Evolutionary conservation across 2,113 vertebrate species (phyloP).

Genomic region (Gnathonemus longibarbis): DNA sequence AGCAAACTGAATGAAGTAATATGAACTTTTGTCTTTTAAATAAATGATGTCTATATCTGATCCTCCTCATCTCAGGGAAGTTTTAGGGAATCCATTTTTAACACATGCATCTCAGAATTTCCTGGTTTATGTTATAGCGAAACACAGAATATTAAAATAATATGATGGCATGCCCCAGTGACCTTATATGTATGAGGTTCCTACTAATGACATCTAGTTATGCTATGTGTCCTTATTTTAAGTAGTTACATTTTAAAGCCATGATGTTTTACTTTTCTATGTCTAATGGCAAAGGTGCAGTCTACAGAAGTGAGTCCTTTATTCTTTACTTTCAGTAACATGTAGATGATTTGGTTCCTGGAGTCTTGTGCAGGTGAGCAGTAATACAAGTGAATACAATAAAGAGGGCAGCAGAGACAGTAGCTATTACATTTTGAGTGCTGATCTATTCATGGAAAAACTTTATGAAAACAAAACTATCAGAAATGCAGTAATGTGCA

Average conservation of each 20-base stretch:
- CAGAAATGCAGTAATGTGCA: background rate
- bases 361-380: background rate
- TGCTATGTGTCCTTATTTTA: background rate
- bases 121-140: background rate
- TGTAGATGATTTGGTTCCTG: background rate
- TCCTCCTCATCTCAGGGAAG: background rate
- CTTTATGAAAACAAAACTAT: background rate
- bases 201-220: background rate
- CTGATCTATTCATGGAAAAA: background rate
- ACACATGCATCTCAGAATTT: background rate
- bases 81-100: background rate
- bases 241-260: background rate
- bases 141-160: background rate
- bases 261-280: background rate
- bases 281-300: background rate
- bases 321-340: background rate
- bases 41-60: background rate
- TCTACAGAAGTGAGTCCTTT: background rate
- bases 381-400: background rate
- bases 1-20: background rate
- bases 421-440: background rate
- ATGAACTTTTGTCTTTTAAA: background rate
- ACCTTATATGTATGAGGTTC: background rate
- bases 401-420: background rate
- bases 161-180: background rate